phyloP scores from a whole-genome alignment of 2,888 invertebrate genomes.

The Apotomis betuletana region DNA sequence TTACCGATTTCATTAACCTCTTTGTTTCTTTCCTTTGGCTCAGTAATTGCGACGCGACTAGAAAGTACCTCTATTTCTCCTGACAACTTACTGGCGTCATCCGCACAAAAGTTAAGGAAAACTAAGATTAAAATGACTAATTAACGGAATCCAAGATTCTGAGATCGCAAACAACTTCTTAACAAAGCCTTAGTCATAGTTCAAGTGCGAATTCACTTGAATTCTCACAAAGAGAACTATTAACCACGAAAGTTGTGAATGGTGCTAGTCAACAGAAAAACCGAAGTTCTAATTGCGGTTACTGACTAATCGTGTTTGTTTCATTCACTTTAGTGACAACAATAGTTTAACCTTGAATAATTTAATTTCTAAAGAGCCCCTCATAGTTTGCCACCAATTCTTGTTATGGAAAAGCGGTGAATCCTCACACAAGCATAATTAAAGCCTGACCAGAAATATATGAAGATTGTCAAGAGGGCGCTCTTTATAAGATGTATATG shows the following conservation, averaged over 20 bases:
- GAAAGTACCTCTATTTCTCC: neutral
- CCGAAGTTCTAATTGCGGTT: conserved; percentile 12
- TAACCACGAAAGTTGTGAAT: conserved; percentile 41
- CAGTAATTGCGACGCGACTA: neutral
- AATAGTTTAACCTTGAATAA: neutral
- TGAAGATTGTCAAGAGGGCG: no score
- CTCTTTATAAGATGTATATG: no score
- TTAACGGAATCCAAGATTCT: conserved; percentile 30
- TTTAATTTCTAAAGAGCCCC: neutral
- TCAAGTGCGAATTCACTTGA: conserved; percentile 43
- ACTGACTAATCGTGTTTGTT: conserved; percentile 9
- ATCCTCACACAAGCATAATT: no score
- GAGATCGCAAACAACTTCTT: conserved; percentile 37
- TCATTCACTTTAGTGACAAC: neutral
- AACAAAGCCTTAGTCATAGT: conserved; percentile 42
- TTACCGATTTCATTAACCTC: no score
- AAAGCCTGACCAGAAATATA: no score
- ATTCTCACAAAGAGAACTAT: conserved; percentile 41
- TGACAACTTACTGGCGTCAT: neutral
- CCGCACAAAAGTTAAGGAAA: conserved; percentile 26
- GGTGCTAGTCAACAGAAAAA: conserved; percentile 26
- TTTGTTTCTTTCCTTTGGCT: no score
- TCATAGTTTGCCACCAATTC: no score
- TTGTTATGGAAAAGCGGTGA: no score
- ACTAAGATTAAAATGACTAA: conserved; percentile 27